These are phyloP conservation scores for Oreochromis tanganicae DNA, from an alignment of 2,113 vertebrate species.

Conservation along the genomic window DNA sequence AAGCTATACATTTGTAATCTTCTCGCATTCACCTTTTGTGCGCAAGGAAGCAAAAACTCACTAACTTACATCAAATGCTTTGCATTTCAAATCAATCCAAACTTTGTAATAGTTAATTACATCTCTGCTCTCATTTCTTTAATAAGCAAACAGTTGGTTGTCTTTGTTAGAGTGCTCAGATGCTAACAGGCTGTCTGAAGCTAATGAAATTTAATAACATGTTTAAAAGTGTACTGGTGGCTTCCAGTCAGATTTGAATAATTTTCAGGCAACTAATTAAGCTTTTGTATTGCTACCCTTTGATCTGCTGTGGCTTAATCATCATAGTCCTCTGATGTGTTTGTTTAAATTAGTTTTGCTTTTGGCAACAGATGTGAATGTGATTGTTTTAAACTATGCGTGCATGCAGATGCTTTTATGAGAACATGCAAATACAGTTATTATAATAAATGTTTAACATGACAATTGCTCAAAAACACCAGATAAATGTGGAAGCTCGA, in stretches of 20 bases:
- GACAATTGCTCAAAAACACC: neutral
- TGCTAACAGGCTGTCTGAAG: neutral
- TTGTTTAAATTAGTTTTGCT: neutral
- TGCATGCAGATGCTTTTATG: neutral
- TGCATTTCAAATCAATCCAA: neutral
- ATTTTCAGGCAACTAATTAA: conserved; percentile 19
- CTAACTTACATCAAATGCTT: neutral
- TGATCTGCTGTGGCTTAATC: conserved; percentile 14
- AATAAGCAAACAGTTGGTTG: neutral
- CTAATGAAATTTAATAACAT: conserved; percentile 18
- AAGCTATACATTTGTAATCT: neutral
- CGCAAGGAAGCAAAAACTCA: neutral
- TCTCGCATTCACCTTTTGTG: neutral
- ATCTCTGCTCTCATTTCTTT: neutral
- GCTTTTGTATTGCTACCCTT: conserved; percentile 9
- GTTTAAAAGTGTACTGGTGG: neutral
- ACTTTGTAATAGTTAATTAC: neutral
- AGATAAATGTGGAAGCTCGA: neutral
- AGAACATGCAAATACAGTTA: neutral
- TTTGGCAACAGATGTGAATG: neutral
- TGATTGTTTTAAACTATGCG: neutral
- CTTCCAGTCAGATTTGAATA: conserved; percentile 20
- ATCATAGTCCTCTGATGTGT: neutral
- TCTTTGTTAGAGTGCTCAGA: neutral
- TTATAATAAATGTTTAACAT: neutral